phyloP scores from a whole-genome alignment of 2,888 invertebrate species.

The Lydus trimaculatus region DNA sequence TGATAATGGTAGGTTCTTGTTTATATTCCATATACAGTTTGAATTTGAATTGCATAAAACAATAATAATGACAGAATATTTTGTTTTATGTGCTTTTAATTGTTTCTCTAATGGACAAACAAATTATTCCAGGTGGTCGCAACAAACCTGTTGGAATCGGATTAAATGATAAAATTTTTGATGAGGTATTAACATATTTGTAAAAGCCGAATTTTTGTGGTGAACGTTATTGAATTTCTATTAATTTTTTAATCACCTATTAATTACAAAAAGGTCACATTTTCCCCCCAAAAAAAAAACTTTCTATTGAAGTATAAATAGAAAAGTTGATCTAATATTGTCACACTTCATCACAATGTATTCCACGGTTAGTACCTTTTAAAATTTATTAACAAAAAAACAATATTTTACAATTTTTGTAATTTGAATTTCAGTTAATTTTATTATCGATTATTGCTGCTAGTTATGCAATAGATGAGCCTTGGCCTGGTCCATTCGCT shows the following conservation, averaged over 20 bases:
- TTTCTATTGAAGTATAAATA: background rate
- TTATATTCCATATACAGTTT: background rate
- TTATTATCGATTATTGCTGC: constrained; percentile 24
- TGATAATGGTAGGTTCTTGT: background rate
- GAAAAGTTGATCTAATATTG: background rate
- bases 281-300: background rate
- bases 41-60: background rate
- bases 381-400: constrained; percentile 10
- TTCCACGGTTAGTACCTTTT: background rate
- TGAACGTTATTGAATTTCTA: background rate
- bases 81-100: background rate
- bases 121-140: background rate
- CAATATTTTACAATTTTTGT: background rate
- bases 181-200: too few species aligned
- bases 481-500: constrained; percentile 42
- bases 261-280: constrained; percentile 3
- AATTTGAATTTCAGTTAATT: constrained; percentile 23
- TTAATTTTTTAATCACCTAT: background rate
- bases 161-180: background rate
- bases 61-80: background rate
- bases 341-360: background rate
- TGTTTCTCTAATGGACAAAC: background rate
- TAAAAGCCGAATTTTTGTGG: background rate
- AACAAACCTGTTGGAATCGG: background rate
- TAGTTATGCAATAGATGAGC: constrained; percentile 14